Conservation (phyloP, 2,113 vertebrate genomes). For the Ancistrus triradiatus region DNA sequence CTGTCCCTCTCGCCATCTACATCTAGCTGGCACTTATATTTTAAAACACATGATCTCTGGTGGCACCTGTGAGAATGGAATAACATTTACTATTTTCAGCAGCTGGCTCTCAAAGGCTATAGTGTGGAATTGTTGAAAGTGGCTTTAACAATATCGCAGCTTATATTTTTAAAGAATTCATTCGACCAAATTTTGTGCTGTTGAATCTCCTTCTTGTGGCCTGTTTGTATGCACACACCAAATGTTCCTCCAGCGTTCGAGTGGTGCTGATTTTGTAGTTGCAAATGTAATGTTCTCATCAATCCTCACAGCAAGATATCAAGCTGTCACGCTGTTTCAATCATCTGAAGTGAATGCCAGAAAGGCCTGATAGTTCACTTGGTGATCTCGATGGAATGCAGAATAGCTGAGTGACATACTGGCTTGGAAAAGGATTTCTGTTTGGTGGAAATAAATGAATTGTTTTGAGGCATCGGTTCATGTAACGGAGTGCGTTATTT, state of each 20-base stretch:
- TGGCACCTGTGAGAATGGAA: slow-evolving; percentile 43
- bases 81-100: slow-evolving; percentile 40
- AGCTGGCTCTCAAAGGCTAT: slow-evolving; percentile 21
- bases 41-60: slow-evolving; percentile 46
- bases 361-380: slow-evolving; percentile 50
- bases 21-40: slow-evolving; percentile 42
- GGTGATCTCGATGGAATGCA: slow-evolving; percentile 51
- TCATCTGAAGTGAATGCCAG: slow-evolving; percentile 59
- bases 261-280: slow-evolving; percentile 60
- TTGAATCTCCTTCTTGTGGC: slow-evolving; percentile 34
- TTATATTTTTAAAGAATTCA: slow-evolving; percentile 28
- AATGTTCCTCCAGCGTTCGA: slow-evolving; percentile 49
- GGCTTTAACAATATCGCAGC: slow-evolving; percentile 32
- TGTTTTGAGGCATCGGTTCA: slow-evolving; percentile 36
- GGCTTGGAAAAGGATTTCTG: slow-evolving; percentile 35
- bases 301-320: slow-evolving; percentile 66
- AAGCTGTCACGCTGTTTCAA: slow-evolving; percentile 69
- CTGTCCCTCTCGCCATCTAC: slow-evolving; percentile 29
- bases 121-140: slow-evolving; percentile 8
- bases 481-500: slow-evolving; percentile 36
- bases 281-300: slow-evolving; percentile 71
- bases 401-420: slow-evolving; percentile 47
- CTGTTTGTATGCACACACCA: slow-evolving; percentile 48
- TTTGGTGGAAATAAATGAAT: slow-evolving; percentile 39
- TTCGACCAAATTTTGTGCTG: slow-evolving; percentile 23